A percentile compares a stretch with the other conserved stretches of the same genome.
phyloP scores from a whole-genome alignment of 1,140 invertebrate species.

The Microplitis demolitor region DNA sequence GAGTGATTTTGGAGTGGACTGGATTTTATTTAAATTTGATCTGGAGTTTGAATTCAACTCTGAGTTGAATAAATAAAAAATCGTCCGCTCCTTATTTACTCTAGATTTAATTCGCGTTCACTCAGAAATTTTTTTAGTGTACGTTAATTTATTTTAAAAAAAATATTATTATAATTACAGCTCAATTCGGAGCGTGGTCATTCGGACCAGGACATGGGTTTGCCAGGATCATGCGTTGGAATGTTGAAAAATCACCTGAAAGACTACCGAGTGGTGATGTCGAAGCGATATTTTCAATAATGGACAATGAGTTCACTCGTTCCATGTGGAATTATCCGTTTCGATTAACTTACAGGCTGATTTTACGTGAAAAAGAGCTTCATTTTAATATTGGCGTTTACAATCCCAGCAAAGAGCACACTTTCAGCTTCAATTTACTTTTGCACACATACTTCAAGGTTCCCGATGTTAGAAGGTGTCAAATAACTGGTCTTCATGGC shows the following conservation, averaged over 20 bases:
- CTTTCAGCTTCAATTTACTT: slow-evolving; percentile 90
- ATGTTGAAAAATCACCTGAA: slow-evolving; percentile 85
- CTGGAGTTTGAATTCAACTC: too few relatives aligned
- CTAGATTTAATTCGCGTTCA: too few relatives aligned
- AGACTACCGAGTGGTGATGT: slow-evolving; percentile 86
- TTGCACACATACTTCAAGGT: slow-evolving; percentile 96
- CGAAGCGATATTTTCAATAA: slow-evolving; percentile 87
- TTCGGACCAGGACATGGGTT: slow-evolving; percentile 94
- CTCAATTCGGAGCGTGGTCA: slow-evolving; percentile 92
- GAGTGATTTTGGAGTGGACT: too few relatives aligned
- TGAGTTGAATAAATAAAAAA: too few relatives aligned
- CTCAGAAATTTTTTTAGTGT: too few relatives aligned
- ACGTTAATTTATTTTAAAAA: too few relatives aligned
- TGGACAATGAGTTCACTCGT: slow-evolving; percentile 90
- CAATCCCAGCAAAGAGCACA: slow-evolving; percentile 87
- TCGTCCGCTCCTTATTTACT: too few relatives aligned
- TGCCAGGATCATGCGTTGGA: slow-evolving; percentile 88
- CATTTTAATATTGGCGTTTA: slow-evolving; percentile 91
- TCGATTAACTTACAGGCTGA: slow-evolving; percentile 84
- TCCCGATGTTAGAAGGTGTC: slow-evolving; percentile 86
- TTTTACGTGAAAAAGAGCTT: slow-evolving; percentile 86
- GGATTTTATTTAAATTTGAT: too few relatives aligned
- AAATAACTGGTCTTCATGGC: slow-evolving; percentile 88
- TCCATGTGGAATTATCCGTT: slow-evolving; percentile 95
- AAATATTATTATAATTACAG: slow-evolving; percentile 61